These are phyloP conservation scores for Scleropages formosus DNA, from an alignment of 2,797 vertebrate species.

Conservation along the genomic window DNA sequence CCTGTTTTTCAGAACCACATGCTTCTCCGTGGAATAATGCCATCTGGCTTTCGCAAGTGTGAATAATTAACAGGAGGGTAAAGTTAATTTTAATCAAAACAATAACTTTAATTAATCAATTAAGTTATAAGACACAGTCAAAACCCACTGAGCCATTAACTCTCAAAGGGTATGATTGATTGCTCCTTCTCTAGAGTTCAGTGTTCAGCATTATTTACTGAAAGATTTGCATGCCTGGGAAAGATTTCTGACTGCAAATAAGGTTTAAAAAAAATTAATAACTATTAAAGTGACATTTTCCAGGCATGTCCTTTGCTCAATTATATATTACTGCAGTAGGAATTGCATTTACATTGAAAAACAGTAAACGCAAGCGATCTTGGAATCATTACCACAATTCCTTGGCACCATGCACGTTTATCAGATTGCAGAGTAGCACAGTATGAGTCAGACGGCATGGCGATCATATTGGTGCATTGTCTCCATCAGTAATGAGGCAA, in stretches of 20 bases:
- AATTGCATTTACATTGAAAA: conserved; percentile 31
- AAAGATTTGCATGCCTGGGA: background rate
- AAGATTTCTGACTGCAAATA: conserved; percentile 4
- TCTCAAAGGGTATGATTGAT: too few relatives aligned
- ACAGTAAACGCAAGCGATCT: conserved; percentile 18
- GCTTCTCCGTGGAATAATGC: too few relatives aligned
- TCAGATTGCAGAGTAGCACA: conserved; percentile 11
- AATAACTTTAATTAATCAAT: too few relatives aligned
- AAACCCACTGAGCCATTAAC: too few relatives aligned
- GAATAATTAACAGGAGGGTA: too few relatives aligned
- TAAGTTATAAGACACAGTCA: too few relatives aligned
- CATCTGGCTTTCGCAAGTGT: too few relatives aligned
- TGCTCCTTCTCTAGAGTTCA: too few relatives aligned
- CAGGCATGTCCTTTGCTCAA: conserved; percentile 6
- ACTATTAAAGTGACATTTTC: conserved; percentile 28
- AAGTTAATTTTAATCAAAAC: too few relatives aligned
- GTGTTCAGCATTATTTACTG: too few relatives aligned
- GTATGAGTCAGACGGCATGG: conserved; percentile 14
- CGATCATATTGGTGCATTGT: conserved; percentile 32
- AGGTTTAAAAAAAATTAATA: conserved; percentile 4
- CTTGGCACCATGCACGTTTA: conserved; percentile 3
- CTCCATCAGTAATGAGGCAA: conserved; percentile 11
- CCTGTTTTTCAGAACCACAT: background rate
- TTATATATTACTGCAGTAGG: conserved; percentile 25
- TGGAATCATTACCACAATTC: conserved; percentile 25